Evolutionary conservation across 2,113 vertebrate species (phyloP).

Genomic region (Acinonyx jubatus): DNA sequence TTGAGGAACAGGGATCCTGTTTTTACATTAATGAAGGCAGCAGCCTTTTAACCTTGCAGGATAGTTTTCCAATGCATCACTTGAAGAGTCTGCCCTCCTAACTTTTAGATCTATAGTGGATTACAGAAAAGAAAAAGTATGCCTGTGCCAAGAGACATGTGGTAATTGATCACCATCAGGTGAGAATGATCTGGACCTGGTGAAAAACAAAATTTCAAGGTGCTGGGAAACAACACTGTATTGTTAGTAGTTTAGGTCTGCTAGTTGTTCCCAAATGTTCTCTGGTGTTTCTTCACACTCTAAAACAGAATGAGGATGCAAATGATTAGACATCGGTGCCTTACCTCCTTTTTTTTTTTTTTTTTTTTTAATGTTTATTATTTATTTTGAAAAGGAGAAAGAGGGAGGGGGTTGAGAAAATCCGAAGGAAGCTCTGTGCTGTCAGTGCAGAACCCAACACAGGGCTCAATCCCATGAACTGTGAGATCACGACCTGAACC

Average conservation of each 20-base stretch:
- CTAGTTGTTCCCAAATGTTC: neutral
- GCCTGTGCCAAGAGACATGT: neutral
- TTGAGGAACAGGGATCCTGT: neutral
- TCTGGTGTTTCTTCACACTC: neutral
- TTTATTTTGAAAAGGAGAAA: too few relatives aligned
- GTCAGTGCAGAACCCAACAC: too few relatives aligned
- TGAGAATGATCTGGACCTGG: neutral
- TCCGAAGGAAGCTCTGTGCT: too few relatives aligned
- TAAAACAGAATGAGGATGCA: neutral
- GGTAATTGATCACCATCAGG: neutral
- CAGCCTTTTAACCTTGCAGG: neutral
- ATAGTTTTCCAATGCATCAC: neutral
- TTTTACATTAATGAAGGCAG: neutral
- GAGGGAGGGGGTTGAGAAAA: too few relatives aligned
- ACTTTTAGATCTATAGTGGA: neutral
- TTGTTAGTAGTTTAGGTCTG: neutral
- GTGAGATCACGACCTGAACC: too few relatives aligned
- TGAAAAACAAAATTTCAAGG: neutral
- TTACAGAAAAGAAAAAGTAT: neutral
- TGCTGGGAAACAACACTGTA: neutral
- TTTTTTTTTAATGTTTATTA: too few relatives aligned
- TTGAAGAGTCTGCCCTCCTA: neutral
- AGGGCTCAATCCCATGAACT: too few relatives aligned
- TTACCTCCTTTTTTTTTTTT: slow-evolving; percentile 90
- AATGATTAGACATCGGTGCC: slow-evolving; percentile 16